phyloP scores from a whole-genome alignment of 2,113 vertebrate genomes.

The Nesogale talazaci region DNA sequence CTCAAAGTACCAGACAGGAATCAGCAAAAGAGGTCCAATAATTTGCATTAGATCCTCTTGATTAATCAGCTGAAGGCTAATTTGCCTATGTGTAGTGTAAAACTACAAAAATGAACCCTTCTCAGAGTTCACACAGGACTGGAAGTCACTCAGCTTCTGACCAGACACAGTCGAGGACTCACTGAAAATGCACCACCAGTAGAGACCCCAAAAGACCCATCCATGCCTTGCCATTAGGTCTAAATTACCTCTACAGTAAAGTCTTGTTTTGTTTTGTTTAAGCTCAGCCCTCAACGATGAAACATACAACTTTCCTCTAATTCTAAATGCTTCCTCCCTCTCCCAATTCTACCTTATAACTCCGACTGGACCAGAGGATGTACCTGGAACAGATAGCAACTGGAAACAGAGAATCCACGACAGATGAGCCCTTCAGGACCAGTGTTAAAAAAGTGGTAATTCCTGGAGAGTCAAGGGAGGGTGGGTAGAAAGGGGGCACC shows the following conservation, averaged over 20 bases:
- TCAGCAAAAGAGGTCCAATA: conserved; percentile 2
- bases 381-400: no score
- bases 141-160: not conserved
- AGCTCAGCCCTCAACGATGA: no score
- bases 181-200: not conserved
- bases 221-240: not conserved
- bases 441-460: no score
- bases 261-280: not conserved
- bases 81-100: not conserved
- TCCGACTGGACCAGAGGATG: no score
- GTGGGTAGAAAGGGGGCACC: no score
- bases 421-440: no score
- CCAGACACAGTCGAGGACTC: not conserved
- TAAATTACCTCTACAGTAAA: conserved; percentile 23
- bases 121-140: not conserved
- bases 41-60: not conserved
- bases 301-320: no score
- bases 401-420: no score
- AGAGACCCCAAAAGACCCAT: not conserved
- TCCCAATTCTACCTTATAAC: no score
- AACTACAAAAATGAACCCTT: not conserved
- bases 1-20: not conserved
- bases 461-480: no score
- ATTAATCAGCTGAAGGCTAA: not conserved
- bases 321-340: no score